Conservation (phyloP, 1,140 invertebrate species). For the Drosophila obscura region DNA sequence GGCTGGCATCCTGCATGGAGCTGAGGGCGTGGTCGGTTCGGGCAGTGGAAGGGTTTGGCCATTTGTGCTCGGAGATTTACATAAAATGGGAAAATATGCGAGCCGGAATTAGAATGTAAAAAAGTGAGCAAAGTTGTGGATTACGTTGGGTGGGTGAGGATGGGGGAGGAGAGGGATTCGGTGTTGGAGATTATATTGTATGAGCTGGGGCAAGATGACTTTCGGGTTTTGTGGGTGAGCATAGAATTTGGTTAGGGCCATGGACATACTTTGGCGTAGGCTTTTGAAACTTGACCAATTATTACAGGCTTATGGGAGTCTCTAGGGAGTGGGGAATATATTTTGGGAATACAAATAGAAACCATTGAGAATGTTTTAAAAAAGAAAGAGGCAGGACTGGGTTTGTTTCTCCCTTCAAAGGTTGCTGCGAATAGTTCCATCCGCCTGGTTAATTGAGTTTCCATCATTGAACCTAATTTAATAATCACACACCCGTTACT, state of each 20-base stretch:
- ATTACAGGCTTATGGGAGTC: no score
- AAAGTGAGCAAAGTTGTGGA: slow-evolving; percentile 48
- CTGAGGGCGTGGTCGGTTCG: slow-evolving; percentile 37
- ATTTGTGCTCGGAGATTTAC: slow-evolving; percentile 45
- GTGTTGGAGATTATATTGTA: slow-evolving; percentile 11
- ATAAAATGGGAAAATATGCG: slow-evolving; percentile 50
- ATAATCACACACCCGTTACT: slow-evolving; percentile 6
- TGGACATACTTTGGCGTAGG: no score
- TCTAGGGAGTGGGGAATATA: no score
- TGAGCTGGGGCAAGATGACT: slow-evolving; percentile 27
- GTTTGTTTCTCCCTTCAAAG: no score
- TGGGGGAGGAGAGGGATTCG: slow-evolving; percentile 1
- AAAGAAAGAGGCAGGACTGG: no score
- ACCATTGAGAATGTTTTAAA: no score
- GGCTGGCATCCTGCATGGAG: background rate
- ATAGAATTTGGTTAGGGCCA: background rate
- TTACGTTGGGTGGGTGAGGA: slow-evolving; percentile 14
- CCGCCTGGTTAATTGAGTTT: slow-evolving; percentile 17
- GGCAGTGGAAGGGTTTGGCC: slow-evolving; percentile 13
- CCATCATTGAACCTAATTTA: slow-evolving; percentile 32
- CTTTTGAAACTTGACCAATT: no score
- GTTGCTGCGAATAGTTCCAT: background rate
- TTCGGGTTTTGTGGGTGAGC: slow-evolving; percentile 5
- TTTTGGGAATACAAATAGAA: no score
- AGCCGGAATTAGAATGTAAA: slow-evolving; percentile 35